Percentiles rank a stretch among this genome's conserved stretches.
phyloP scores from a whole-genome alignment of 1,140 invertebrate species.

The Theocolax elegans region DNA sequence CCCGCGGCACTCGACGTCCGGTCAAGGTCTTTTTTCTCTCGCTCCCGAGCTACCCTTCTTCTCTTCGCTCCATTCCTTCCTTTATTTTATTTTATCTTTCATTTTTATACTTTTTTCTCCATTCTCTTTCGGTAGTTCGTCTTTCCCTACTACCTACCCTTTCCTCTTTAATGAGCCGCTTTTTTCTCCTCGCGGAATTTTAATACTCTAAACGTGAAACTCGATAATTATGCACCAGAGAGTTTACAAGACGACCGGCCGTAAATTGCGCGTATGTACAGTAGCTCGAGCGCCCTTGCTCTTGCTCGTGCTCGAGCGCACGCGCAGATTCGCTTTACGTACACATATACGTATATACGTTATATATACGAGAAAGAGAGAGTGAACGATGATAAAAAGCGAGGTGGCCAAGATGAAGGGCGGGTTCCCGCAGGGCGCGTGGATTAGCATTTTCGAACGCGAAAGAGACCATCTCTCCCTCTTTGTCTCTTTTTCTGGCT shows the following conservation, averaged over 20 bases:
- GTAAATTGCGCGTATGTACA: too few relatives aligned
- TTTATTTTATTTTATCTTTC: too few relatives aligned
- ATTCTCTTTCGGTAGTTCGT: neutral
- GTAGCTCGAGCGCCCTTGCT: too few relatives aligned
- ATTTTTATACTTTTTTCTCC: neutral
- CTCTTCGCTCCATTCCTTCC: slow-evolving; percentile 10
- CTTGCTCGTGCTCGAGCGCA: too few relatives aligned
- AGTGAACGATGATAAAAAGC: slow-evolving; percentile 19
- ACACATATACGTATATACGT: too few relatives aligned
- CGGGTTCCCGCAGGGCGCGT: slow-evolving; percentile 35
- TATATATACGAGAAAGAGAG: slow-evolving; percentile 3
- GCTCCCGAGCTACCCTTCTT: slow-evolving; percentile 12
- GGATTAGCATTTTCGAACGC: slow-evolving; percentile 65
- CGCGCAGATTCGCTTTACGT: too few relatives aligned
- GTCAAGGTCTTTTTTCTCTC: slow-evolving; percentile 57
- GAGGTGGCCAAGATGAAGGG: neutral
- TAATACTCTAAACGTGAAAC: neutral
- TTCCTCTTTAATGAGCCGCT: neutral
- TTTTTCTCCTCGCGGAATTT: neutral
- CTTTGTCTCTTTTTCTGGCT: slow-evolving; percentile 55
- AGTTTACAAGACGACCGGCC: too few relatives aligned
- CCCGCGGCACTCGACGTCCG: slow-evolving; percentile 44
- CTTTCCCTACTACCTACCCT: neutral
- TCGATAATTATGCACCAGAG: neutral
- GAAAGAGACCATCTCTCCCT: slow-evolving; percentile 48